Evolutionary conservation across 1,140 invertebrate genomes (phyloP).

Genomic region (Brachionus sp.): DNA sequence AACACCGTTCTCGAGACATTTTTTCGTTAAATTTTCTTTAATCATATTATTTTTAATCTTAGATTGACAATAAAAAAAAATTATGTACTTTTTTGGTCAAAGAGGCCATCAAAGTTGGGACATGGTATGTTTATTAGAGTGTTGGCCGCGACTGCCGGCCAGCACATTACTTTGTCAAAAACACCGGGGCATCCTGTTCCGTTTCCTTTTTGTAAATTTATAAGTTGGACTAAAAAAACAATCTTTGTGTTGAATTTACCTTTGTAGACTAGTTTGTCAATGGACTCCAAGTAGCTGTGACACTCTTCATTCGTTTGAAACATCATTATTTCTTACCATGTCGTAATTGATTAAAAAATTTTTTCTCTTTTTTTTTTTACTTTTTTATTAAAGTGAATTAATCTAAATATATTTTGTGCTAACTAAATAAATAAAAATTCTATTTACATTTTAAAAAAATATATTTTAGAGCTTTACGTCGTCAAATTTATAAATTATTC

Average conservation of each 20-base stretch:
- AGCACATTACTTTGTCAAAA: conserved; percentile 37
- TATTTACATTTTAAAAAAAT: background rate
- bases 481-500: conserved; percentile 5
- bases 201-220: background rate
- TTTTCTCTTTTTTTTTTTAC: background rate
- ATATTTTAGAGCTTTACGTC: background rate
- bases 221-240: background rate
- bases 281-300: background rate
- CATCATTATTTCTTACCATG: conserved; percentile 26
- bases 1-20: background rate
- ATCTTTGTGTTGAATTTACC: background rate
- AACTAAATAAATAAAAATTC: conserved; percentile 6
- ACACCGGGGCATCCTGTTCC: background rate
- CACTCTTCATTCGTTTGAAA: background rate
- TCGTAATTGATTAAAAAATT: background rate
- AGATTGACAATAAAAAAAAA: background rate
- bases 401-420: conserved; percentile 2
- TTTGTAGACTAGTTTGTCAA: conserved; percentile 27
- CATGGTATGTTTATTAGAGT: background rate
- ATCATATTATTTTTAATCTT: background rate
- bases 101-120: conserved; percentile 31
- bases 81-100: conserved; percentile 11
- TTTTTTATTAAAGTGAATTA: background rate
- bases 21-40: conserved; percentile 27
- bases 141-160: background rate